Base-by-base conservation (phyloP, 1,140 invertebrate genomes). In the Hesperophylax magnus region DNA sequence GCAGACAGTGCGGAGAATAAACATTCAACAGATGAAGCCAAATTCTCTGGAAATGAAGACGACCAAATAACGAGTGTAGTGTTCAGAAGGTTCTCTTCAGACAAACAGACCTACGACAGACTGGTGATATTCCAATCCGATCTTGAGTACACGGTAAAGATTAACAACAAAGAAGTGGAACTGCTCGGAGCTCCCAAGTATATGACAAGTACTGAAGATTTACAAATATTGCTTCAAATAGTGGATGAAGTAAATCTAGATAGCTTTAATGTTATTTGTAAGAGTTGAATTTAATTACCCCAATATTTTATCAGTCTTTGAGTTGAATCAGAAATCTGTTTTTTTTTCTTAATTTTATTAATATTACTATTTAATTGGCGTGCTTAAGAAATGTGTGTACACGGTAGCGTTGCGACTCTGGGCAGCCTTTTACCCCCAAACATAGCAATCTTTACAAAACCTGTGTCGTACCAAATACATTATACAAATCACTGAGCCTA, bases 151-250 rank as follows among this genome's bases (percentile, higher is more conserved):
- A 87, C 80, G 78, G 87, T 90, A 79, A 86, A 88, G 79, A 83
- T 91, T 69, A 85, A 88, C 63, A 88, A 86, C 20, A 89, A 88
- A 84, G 84, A 86, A 83, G 86, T 90, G 34, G 88, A 90, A 82
- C 87, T 90, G 69, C 81, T 90, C 78, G 89, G 89, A 82, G 89
- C 89, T 83, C 89, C 89, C 15, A 88, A 89, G 84, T 87, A 85
- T 84, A 89, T 90, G 80, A 86, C 87, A 75, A 88, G 85, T 80
- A 84, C 88, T 82, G 89, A 89, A 82, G 89, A 90, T 82, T 85
- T 90, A 79, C 84, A 90, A 86, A 87, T 90, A 77, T 85, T 90
- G 78, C 86, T 90, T 84, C 88, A 90, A 85, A 90, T 90, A 84
- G 89, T 90, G 69, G 87, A 90, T 85, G 88, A 90, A 75, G 87